Percentiles rank a stretch among this genome's conserved stretches.
Evolutionary conservation across 2,888 invertebrate species (phyloP).

Genomic region (Imbricaverruca yamaguchii): DNA sequence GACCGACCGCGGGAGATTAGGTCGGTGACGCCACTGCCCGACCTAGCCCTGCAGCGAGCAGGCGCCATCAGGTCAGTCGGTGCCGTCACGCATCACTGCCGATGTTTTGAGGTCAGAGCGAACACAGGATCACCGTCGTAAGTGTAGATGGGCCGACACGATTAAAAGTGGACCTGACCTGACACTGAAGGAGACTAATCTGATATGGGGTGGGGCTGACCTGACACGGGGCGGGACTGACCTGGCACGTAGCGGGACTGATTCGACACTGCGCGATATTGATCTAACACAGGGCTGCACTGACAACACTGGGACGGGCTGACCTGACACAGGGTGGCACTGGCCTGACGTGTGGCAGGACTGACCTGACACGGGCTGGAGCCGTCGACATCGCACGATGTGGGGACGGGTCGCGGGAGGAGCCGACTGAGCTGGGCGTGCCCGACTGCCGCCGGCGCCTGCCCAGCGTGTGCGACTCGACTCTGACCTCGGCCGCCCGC

Average conservation of each 20-base stretch:
- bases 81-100: too few species aligned
- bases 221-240: neutral
- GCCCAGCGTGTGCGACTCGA: constrained; percentile 33
- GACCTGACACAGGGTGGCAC: too few species aligned
- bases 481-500: constrained; percentile 34
- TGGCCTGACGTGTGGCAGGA: too few species aligned
- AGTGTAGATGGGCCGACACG: too few species aligned
- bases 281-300: too few species aligned
- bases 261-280: neutral
- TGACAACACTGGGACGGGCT: too few species aligned
- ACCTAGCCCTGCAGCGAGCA: constrained; percentile 11
- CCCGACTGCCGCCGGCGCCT: constrained; percentile 36
- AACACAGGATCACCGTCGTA: neutral
- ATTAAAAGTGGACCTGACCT: too few species aligned
- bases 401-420: constrained; percentile 36
- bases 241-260: neutral
- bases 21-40: constrained; percentile 36
- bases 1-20: constrained; percentile 34
- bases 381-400: constrained; percentile 8
- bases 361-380: too few species aligned
- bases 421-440: constrained; percentile 43
- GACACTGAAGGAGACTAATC: too few species aligned
- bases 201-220: too few species aligned
- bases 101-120: too few species aligned
- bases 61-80: neutral